Conservation (phyloP, 2,113 vertebrate genomes). For the Perognathus longimembris region DNA sequence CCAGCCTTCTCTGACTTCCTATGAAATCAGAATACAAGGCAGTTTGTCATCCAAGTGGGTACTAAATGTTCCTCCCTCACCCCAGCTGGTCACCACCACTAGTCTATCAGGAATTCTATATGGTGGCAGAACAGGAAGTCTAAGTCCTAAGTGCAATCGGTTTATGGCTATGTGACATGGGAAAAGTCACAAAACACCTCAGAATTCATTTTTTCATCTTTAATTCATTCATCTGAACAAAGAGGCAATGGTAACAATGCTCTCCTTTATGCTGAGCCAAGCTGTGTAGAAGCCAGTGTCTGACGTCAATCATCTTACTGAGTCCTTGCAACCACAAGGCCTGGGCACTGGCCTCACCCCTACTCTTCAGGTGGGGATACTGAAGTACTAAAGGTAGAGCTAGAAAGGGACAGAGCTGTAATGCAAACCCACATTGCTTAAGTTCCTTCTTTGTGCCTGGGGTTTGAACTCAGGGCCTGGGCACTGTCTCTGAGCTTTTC, state of each 20-base stretch:
- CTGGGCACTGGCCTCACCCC: neutral
- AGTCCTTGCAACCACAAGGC: neutral
- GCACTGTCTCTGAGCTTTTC: no score
- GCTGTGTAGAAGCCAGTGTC: neutral
- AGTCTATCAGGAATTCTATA: neutral
- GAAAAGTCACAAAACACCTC: neutral
- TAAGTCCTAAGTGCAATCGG: neutral
- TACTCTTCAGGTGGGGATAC: neutral
- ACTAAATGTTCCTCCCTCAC: neutral
- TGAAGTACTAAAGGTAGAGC: neutral
- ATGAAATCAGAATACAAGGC: neutral
- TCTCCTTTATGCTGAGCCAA: neutral
- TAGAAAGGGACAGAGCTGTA: neutral
- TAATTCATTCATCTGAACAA: neutral
- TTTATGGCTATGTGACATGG: neutral
- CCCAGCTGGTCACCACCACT: neutral
- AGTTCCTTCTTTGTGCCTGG: no score
- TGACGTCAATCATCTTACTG: neutral
- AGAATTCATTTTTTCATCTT: neutral
- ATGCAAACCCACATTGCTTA: neutral
- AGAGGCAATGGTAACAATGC: neutral
- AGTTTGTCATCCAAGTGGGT: neutral
- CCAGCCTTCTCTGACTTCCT: constrained; percentile 9
- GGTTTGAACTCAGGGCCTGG: no score
- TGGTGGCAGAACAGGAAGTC: neutral